phyloP scores from a whole-genome alignment of 1,140 invertebrate genomes.

The silkworm (Bombyx mori) region ASM3026992v2 NC_085129.1:10472001-10472500 shows the following conservation, averaged over 20 bases:
- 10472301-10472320: slow-evolving; percentile 49
- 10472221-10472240: not conserved
- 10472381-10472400: no score
- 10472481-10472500: no score
- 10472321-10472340: slow-evolving; percentile 28
- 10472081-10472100: slow-evolving; percentile 1
- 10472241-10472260: slow-evolving; percentile 21
- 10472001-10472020: slow-evolving; percentile 9
- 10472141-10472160: no score
- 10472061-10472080: slow-evolving; percentile 4
- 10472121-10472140: no score
- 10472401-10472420: no score
- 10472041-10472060: not conserved
- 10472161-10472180: no score
- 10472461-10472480: no score
- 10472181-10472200: not conserved
- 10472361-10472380: slow-evolving; percentile 11
- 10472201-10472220: not conserved
- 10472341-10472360: slow-evolving; percentile 55
- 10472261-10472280: slow-evolving; percentile 28
- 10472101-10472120: not conserved
- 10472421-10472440: no score
- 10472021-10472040: slow-evolving; percentile 2
- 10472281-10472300: slow-evolving; percentile 43
- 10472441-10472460: no score